phyloP scores from a whole-genome alignment of 2,888 invertebrate genomes.

The Mechanitis mazaeus region DNA sequence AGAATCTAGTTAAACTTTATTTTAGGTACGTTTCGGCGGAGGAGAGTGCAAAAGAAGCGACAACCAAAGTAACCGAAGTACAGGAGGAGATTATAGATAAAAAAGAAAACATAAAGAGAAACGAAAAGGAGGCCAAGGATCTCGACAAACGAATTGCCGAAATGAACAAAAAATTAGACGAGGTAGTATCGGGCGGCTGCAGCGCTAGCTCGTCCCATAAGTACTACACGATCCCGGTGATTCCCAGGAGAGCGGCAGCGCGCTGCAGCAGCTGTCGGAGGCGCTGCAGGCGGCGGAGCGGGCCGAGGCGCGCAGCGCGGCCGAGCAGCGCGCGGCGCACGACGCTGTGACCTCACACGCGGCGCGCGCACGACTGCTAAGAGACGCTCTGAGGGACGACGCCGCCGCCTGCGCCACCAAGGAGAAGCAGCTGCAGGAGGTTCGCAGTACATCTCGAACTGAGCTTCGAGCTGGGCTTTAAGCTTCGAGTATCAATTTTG shows the following conservation, averaged over 20 bases:
- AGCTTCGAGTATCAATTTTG: too few relatives aligned
- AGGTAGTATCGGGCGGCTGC: slow-evolving; percentile 57
- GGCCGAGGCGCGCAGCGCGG: slow-evolving; percentile 78
- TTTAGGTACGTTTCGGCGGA: slow-evolving; percentile 69
- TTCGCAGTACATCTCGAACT: neutral
- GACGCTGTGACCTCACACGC: slow-evolving; percentile 55
- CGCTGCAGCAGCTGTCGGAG: slow-evolving; percentile 79
- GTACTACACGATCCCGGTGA: neutral
- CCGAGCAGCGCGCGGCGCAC: slow-evolving; percentile 72
- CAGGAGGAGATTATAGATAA: slow-evolving; percentile 76
- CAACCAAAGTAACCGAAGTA: slow-evolving; percentile 70
- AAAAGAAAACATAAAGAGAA: slow-evolving; percentile 72
- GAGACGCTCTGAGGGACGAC: slow-evolving; percentile 82
- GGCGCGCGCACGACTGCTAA: slow-evolving; percentile 77
- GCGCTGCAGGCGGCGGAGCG: slow-evolving; percentile 80
- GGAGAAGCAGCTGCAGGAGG: slow-evolving; percentile 19
- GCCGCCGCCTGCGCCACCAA: slow-evolving; percentile 51
- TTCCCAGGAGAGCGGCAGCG: slow-evolving; percentile 80
- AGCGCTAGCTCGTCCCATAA: neutral
- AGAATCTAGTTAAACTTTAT: neutral
- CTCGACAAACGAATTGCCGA: slow-evolving; percentile 78
- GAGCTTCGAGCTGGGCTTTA: too few relatives aligned
- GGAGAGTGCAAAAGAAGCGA: slow-evolving; percentile 71
- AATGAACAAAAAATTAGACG: slow-evolving; percentile 80
- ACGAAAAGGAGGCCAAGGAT: slow-evolving; percentile 69